A percentile compares a stretch with the other conserved stretches of the same genome.
Evolutionary conservation across 2,797 vertebrate species (phyloP).

Genomic region (Glyptemys insculpta): DNA sequence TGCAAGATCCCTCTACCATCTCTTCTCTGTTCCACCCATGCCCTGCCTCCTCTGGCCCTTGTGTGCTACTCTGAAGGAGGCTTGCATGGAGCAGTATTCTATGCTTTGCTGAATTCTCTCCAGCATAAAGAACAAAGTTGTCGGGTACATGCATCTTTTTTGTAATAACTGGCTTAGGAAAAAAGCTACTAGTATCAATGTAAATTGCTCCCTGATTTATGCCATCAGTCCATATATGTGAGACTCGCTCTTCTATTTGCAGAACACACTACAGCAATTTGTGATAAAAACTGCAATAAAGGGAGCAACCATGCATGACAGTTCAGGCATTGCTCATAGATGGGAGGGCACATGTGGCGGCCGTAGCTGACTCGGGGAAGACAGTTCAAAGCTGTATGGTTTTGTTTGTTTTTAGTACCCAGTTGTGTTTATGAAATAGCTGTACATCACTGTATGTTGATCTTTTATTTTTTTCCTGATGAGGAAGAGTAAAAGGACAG

Average conservation of each 20-base stretch:
- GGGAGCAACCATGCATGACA: constrained; percentile 18
- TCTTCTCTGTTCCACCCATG: neutral
- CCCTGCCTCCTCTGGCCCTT: neutral
- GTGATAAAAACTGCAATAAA: constrained; percentile 33
- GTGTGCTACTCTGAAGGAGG: neutral
- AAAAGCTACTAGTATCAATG: neutral
- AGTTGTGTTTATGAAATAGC: neutral
- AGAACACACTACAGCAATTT: constrained; percentile 52
- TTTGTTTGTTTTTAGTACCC: neutral
- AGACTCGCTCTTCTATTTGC: constrained; percentile 31
- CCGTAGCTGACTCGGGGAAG: constrained; percentile 50
- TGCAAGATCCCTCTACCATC: neutral
- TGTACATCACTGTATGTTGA: neutral
- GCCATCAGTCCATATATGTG: constrained; percentile 44
- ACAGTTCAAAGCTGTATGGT: constrained; percentile 21
- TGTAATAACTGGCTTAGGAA: neutral
- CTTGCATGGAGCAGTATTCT: neutral
- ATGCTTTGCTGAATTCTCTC: neutral
- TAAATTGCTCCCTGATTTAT: constrained; percentile 25
- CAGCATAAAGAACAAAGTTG: neutral
- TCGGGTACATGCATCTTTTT: neutral
- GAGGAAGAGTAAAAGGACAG: neutral
- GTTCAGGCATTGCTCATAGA: constrained; percentile 8
- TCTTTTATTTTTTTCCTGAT: neutral
- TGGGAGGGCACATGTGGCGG: constrained; percentile 34